Conservation (phyloP, 2,797 vertebrate species). For the Esox masquinongy region DNA sequence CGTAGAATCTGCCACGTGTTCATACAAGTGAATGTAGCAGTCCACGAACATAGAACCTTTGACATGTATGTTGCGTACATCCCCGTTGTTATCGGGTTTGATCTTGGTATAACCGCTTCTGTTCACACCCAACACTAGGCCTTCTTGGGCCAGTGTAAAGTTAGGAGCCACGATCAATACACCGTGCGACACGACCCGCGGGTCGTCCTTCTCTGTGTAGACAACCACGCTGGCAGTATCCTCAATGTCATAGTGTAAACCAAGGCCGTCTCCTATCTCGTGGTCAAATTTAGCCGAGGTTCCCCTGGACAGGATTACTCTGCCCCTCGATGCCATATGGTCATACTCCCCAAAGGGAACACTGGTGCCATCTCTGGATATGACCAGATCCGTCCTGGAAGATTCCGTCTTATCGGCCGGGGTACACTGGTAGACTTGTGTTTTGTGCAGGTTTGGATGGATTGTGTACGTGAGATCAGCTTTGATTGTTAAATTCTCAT, state of each 20-base stretch:
- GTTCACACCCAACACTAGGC: not conserved
- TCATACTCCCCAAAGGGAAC: not conserved
- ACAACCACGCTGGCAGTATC: not conserved
- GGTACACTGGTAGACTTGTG: not conserved
- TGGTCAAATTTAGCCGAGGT: not conserved
- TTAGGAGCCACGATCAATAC: not conserved
- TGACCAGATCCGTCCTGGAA: not conserved
- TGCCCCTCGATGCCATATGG: not conserved
- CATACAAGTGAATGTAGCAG: fast-evolving
- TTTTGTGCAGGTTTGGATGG: not conserved
- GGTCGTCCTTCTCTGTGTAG: not conserved
- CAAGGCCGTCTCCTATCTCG: not conserved
- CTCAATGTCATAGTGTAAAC: not conserved
- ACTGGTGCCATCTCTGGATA: not conserved
- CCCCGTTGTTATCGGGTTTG: not conserved
- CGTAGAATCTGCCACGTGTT: not conserved
- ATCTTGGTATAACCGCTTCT: not conserved
- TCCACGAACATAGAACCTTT: not conserved
- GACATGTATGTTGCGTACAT: not conserved
- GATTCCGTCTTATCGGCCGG: not conserved
- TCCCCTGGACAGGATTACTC: not conserved
- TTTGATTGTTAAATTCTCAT: not conserved
- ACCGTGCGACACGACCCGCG: fast-evolving
- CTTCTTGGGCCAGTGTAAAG: not conserved
- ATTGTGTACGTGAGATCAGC: not conserved